phyloP scores from a whole-genome alignment of 2,888 invertebrate species.

The Pristionchus entomophagus region DNA sequence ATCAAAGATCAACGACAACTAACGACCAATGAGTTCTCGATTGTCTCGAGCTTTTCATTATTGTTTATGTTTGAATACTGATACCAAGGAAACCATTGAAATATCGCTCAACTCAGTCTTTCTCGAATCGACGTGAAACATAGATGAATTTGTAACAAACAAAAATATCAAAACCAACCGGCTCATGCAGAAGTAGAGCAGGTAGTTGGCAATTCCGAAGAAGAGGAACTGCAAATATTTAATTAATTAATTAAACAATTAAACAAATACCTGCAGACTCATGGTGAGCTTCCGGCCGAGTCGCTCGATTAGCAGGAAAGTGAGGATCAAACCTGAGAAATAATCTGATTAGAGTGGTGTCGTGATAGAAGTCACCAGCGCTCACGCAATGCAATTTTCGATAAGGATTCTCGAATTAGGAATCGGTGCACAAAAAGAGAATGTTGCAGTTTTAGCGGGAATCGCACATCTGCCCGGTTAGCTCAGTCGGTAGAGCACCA shows the following conservation, averaged over 20 bases:
- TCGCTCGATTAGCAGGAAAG: constrained; percentile 88
- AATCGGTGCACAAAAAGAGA: too few species aligned
- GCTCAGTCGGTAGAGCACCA: constrained; percentile 66
- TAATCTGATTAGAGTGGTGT: too few species aligned
- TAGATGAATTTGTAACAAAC: neutral
- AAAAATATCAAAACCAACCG: constrained; percentile 45
- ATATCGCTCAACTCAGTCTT: too few species aligned
- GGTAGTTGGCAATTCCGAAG: constrained; percentile 83
- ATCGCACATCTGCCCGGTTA: constrained; percentile 61
- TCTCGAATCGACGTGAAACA: too few species aligned
- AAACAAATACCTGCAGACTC: constrained; percentile 80
- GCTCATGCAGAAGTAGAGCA: constrained; percentile 82
- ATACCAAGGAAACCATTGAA: too few species aligned
- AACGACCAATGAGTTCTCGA: neutral
- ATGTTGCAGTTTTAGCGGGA: neutral
- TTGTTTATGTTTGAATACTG: too few species aligned
- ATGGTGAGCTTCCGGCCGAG: constrained; percentile 91
- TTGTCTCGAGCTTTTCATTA: too few species aligned
- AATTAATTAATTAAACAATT: neutral
- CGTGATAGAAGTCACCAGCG: neutral
- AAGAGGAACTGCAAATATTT: constrained; percentile 83
- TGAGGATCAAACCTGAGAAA: constrained; percentile 85
- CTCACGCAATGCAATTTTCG: neutral
- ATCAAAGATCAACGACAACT: too few species aligned
- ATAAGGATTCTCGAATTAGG: neutral